A percentile compares a stretch with the other conserved stretches of the same genome.
Evolutionary conservation across 2,113 vertebrate genomes (phyloP).

Genomic region (Phalacrocorax pelagicus): DNA sequence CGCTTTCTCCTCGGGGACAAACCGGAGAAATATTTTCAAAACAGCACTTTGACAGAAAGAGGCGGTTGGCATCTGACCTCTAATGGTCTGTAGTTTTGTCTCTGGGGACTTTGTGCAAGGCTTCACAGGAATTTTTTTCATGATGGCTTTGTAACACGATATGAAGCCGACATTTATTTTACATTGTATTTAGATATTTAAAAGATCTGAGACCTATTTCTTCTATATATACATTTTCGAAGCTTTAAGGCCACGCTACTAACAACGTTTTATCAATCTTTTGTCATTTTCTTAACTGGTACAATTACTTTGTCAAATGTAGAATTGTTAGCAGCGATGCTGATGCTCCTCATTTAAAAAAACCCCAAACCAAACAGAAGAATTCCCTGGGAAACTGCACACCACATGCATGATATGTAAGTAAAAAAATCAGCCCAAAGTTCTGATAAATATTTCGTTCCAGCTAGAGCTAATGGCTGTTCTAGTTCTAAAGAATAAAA

Average conservation of each 20-base stretch:
- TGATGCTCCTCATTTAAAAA: not conserved
- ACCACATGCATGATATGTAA: not conserved
- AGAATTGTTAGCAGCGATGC: not conserved
- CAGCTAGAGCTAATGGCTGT: not conserved
- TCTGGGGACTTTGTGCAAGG: not conserved
- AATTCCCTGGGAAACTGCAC: not conserved
- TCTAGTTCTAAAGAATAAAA: not conserved
- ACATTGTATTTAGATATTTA: not conserved
- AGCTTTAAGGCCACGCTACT: not conserved
- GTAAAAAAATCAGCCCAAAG: not conserved
- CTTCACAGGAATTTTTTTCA: not conserved
- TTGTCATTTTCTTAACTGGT: not conserved
- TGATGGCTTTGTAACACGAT: not conserved
- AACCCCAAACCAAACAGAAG: not conserved
- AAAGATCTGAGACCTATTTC: not conserved
- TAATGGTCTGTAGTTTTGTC: not conserved
- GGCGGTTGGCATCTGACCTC: not conserved
- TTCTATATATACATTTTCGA: not conserved
- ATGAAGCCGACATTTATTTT: not conserved
- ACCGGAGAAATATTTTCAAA: not conserved
- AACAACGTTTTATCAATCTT: not conserved
- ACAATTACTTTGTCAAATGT: not conserved
- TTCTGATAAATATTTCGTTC: not conserved
- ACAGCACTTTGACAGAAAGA: not conserved
- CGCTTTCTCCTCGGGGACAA: not conserved